Base-by-base conservation (phyloP, 2,888 invertebrate species). In the Luperina testacea region DNA sequence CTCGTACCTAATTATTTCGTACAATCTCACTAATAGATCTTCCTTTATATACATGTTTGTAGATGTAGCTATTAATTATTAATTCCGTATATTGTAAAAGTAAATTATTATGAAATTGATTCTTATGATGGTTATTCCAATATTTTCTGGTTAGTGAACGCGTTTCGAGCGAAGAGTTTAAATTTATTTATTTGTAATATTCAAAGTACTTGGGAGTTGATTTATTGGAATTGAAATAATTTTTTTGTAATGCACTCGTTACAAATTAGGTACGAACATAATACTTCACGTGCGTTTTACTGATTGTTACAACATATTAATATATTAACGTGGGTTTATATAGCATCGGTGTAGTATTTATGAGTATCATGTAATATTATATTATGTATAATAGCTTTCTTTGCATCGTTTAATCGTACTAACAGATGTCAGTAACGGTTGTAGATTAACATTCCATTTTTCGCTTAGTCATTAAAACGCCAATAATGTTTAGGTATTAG, bases 41-140 rank as follows among this genome's bases (percentile, higher is more conserved):
- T 93, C 92, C 91, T 92, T 92, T 90, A 80, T 86, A 87, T 90
- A 90, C 89, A 89, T 88, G 82, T 92, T 90, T 72, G 90, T 93
- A 92, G 91, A 91, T 85, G 85, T 92, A 92, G 89, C 80, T 84
- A 86, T 80, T 85, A 77, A 82, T 83, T 48, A 85, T 86, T 86
- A 89, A 90, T 90, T 90, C 89, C 87, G 87, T 84, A 87, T 87
- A 82, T 88, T 78, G 72, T 88, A 86, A 89, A 88, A 86, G 80
- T 87, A 81, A 85, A 90, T 81, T 78, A 89, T 90, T 91, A 90
- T 91, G 87, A 90, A 92, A 92, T 91, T 88, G 87, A 92, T 93
- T 95, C 94, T 94, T 94, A 95, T 95, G 93, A 94, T 91, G 93
- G 92, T 92, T 93, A 94, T 95, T 94, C 93, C 94, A 93, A 94